Conservation (phyloP, 2,797 vertebrate genomes). For the Rhincodon typus region DNA sequence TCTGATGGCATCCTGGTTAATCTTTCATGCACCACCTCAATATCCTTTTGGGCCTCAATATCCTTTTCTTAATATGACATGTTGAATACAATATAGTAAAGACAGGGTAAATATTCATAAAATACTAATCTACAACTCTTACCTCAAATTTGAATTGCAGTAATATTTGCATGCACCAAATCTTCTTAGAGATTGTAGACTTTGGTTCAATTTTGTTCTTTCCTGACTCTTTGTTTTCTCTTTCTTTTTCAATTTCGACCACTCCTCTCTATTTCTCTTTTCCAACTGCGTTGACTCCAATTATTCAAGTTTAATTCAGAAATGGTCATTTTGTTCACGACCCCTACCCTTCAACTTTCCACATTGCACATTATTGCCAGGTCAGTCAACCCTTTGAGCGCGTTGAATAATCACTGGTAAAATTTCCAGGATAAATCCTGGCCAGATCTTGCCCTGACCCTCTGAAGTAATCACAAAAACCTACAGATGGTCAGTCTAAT, state of each 20-base stretch:
- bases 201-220: background rate
- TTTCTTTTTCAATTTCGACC: background rate
- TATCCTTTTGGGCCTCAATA: no score
- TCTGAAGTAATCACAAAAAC: constrained; percentile 2
- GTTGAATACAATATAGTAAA: background rate
- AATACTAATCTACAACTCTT: background rate
- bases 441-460: background rate
- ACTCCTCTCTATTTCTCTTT: background rate
- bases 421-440: background rate
- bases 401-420: background rate
- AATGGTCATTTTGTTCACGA: background rate
- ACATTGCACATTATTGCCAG: background rate
- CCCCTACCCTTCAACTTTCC: background rate
- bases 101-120: background rate
- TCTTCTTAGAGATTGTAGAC: background rate
- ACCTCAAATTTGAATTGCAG: background rate
- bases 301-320: background rate
- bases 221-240: background rate
- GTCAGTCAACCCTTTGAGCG: background rate
- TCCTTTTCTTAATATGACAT: background rate
- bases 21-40: no score
- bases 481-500: background rate
- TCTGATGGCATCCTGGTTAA: no score
- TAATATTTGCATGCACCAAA: background rate
- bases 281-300: background rate